phyloP scores from a whole-genome alignment of 2,113 vertebrate species.

The Ancistrus triradiatus region DNA sequence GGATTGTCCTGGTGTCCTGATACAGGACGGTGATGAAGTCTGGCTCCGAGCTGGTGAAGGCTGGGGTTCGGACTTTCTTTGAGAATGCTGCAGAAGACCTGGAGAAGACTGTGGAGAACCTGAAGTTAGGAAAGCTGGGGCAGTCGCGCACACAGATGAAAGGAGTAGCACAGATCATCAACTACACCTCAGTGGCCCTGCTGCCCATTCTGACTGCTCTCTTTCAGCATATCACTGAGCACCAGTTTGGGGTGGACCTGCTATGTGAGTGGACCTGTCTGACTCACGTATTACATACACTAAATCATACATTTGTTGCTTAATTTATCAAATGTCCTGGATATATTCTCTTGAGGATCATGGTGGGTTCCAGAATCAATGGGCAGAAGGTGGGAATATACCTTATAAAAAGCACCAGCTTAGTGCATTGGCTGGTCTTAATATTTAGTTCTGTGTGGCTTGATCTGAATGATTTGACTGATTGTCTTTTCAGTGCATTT shows the following conservation, averaged over 20 bases:
- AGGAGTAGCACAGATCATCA: slow-evolving; percentile 89
- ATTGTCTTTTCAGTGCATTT: too few species aligned
- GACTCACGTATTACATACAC: too few species aligned
- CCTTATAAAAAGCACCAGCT: too few species aligned
- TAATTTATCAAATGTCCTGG: too few species aligned
- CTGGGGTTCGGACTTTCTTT: slow-evolving; percentile 84
- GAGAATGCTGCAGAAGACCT: slow-evolving; percentile 93
- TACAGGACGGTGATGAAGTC: slow-evolving; percentile 96
- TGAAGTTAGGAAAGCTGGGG: slow-evolving; percentile 91
- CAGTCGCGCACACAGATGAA: slow-evolving; percentile 93
- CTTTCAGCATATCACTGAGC: slow-evolving; percentile 85
- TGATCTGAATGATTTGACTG: too few species aligned
- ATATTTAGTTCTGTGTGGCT: too few species aligned
- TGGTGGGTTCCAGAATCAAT: too few species aligned
- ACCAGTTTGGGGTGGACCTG: slow-evolving; percentile 84
- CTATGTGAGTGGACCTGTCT: slow-evolving; percentile 76
- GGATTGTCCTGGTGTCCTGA: not conserved
- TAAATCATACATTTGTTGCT: too few species aligned
- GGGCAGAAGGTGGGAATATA: too few species aligned
- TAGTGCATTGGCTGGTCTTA: too few species aligned
- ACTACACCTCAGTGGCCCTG: slow-evolving; percentile 88
- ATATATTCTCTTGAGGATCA: too few species aligned
- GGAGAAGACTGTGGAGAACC: slow-evolving; percentile 88
- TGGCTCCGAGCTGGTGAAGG: slow-evolving; percentile 91
- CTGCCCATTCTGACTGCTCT: slow-evolving; percentile 89